A percentile compares a stretch with the other conserved stretches of the same genome.
Conservation (phyloP, 2,113 vertebrate species). For the Tretioscincus oriximinensis region DNA sequence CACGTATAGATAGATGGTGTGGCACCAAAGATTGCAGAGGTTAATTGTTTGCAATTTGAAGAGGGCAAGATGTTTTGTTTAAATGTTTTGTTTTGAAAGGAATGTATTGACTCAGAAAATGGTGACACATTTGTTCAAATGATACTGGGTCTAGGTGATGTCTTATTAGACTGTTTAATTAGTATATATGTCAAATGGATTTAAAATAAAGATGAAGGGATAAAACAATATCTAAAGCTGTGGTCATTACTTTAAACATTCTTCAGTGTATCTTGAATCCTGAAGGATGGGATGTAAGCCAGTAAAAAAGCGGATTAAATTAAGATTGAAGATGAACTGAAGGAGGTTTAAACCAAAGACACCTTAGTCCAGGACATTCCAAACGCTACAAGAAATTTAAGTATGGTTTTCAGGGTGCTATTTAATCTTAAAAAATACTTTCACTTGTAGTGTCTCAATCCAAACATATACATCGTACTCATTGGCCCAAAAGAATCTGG, state of each 20-base stretch:
- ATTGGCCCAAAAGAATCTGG: neutral
- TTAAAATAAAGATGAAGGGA: neutral
- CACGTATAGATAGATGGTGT: neutral
- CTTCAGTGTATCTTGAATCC: too few relatives aligned
- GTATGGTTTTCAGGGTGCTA: neutral
- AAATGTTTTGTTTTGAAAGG: accelerated
- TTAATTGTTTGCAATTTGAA: neutral
- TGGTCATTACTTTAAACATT: too few relatives aligned
- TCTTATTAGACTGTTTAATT: neutral
- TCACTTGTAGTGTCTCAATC: neutral
- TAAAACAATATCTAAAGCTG: neutral
- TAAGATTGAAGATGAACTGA: too few relatives aligned
- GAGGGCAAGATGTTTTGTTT: neutral
- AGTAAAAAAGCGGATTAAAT: too few relatives aligned
- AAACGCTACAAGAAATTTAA: accelerated
- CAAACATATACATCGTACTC: neutral
- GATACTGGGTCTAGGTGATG: neutral
- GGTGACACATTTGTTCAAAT: neutral
- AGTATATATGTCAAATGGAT: neutral
- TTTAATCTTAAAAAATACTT: neutral
- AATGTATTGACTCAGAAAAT: accelerated
- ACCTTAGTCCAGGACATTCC: neutral
- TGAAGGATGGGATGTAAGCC: too few relatives aligned
- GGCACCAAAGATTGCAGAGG: constrained; percentile 17
- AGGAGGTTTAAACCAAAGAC: too few relatives aligned